A percentile compares a stretch with the other conserved stretches of the same genome.
These are phyloP conservation scores for Drosophila sproati DNA, from an alignment of 1,140 invertebrate genomes.

Conservation along the genomic window DNA sequence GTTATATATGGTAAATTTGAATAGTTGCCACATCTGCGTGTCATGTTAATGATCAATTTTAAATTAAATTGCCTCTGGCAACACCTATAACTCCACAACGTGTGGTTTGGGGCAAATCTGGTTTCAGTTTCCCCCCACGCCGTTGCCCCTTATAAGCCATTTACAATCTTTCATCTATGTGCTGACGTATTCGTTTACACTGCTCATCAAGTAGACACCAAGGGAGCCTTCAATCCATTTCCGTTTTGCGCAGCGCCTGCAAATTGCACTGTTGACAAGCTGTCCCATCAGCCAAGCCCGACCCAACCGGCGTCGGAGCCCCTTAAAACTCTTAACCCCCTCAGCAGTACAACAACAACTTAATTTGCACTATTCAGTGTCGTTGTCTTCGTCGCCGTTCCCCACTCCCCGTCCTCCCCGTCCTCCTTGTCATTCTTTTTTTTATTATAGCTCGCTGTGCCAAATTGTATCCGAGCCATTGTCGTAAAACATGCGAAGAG, in stretches of 20 bases:
- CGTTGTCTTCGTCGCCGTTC: slow-evolving; percentile 13
- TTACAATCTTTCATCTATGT: slow-evolving; percentile 37
- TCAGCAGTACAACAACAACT: slow-evolving; percentile 63
- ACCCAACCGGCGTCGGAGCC: not conserved
- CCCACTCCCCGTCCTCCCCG: slow-evolving; percentile 19
- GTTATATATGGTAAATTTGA: not conserved
- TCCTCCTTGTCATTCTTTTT: slow-evolving; percentile 28
- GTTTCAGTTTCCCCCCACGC: not conserved
- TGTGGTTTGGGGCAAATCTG: not conserved
- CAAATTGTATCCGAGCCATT: slow-evolving; percentile 78
- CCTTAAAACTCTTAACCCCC: not conserved
- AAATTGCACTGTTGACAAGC: slow-evolving; percentile 75
- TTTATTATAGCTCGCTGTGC: slow-evolving; percentile 72
- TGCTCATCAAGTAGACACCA: slow-evolving; percentile 50
- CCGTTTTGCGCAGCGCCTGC: slow-evolving; percentile 53
- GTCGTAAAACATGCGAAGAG: slow-evolving; percentile 73
- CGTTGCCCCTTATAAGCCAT: not conserved
- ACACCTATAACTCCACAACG: slow-evolving; percentile 11
- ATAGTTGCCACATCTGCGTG: not conserved
- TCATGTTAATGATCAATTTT: slow-evolving; percentile 45
- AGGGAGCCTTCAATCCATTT: slow-evolving; percentile 48
- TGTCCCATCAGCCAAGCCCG: slow-evolving; percentile 44
- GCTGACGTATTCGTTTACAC: slow-evolving; percentile 25
- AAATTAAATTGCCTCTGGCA: not conserved
- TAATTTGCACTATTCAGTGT: slow-evolving; percentile 78